A percentile compares a stretch with the other conserved stretches of the same genome.
Conservation (phyloP, 2,113 vertebrate genomes). For the Tachysurus vachellii region DNA sequence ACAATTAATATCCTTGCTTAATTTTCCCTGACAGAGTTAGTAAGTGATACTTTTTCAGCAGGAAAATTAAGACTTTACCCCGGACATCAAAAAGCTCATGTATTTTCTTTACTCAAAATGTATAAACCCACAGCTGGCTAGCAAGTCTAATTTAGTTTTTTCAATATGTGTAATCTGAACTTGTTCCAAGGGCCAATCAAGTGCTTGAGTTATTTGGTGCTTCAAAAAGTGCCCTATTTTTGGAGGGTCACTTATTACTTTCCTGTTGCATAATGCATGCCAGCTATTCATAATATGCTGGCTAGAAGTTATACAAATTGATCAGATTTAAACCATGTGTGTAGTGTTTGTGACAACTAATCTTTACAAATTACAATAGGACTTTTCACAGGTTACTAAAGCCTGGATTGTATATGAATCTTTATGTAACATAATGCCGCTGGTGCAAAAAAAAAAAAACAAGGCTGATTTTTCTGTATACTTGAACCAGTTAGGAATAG, state of each 20-base stretch:
- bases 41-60: conserved; percentile 37
- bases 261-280: conserved; percentile 39
- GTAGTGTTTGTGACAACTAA: conserved; percentile 32
- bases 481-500: not conserved
- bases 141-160: not conserved
- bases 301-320: conserved; percentile 23
- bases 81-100: conserved; percentile 3
- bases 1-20: conserved; percentile 34
- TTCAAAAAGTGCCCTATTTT: conserved; percentile 34
- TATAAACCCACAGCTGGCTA: not conserved
- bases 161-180: not conserved
- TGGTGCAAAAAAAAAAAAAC: not conserved
- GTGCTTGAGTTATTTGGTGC: conserved; percentile 19
- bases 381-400: not conserved
- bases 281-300: conserved; percentile 41
- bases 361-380: conserved; percentile 21
- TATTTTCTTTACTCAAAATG: not conserved
- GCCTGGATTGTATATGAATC: not conserved
- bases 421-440: not conserved
- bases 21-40: conserved; percentile 42
- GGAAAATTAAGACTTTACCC: conserved; percentile 23
- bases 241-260: conserved; percentile 19
- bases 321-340: conserved; percentile 37
- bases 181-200: conserved; percentile 21
- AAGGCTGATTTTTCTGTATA: not conserved